Base-by-base conservation (phyloP, 2,113 vertebrate genomes). In the human region DNA sequence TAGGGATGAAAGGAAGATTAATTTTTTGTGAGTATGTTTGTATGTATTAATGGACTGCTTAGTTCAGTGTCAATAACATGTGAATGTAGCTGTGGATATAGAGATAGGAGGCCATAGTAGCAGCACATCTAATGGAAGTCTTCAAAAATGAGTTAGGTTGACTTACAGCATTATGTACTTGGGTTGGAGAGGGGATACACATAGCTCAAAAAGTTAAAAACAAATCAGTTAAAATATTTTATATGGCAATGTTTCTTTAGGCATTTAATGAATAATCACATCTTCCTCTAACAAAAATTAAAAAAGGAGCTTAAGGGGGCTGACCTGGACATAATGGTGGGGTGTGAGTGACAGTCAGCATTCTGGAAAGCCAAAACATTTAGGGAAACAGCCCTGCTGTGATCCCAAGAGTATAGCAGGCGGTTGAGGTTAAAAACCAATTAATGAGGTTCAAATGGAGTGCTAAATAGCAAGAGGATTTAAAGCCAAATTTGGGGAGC, bases 381-480 rank as follows among this genome's bases (percentile, higher is more conserved):
- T 18, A 59, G 22, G 92, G 61, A 93, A 61, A 40, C 11, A 59
- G 25, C 8, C 9, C 14, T 72, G 43, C 59, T 86, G 55, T 82
- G 38, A 82, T 89, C 38, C 61, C 57, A 76, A 89, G 38, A 27
- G 7, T 85, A 43, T 35, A 75, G 52, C 78, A 73, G 8, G 38
- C 38, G 50, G 13, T 81, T 92, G 59, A 92, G 61, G 10, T 92
- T 72, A 55, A 73, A 73, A 92, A 91, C 18, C 5, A 64, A 87
- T 38, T 87, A n/a, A 96, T 89, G 40, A 87, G 3, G 5, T 70
- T 78, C 32, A 68, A 55, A 14, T 32, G 13, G 30, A 68, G 18
- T 20, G 23, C 11, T 90, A 79, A 97, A 88, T 81, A 90, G 1
- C 52, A 86, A 78, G 22, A 95, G 30, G 0, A 5, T 22, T 92